Evolutionary conservation across 2,797 vertebrate genomes (phyloP), one percentile per base, ranked within the genome.

Genomic region (Lates japonicus): DNA sequence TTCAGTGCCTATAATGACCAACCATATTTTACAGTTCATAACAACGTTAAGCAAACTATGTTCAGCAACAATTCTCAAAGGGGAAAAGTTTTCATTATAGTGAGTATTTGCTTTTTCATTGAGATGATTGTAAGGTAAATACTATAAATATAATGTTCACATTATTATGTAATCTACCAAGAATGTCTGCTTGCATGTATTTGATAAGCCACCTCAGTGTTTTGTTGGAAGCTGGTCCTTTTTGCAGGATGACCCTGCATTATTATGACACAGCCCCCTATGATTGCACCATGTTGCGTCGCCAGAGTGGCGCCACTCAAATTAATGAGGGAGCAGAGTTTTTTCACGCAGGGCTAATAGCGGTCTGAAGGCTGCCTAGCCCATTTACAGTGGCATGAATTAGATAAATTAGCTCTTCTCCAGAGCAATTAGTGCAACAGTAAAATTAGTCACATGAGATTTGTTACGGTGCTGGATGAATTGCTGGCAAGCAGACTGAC

Each of bases 1-100:
- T 95, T 96, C 86, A 97, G 92, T 49, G 98, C 97, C 98, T 99
- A 69, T 1, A 16, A 19, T 16, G 9, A 75, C 10, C 3, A 52
- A n/a, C 1, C 19, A 62, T 57, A 51, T 71, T 49, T 61, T 66
- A 14, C 13, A 31, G 22, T 74, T 62, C 20, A 71, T 37, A 52
- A 46, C 20, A 67, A 71, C 58, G 6, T 35, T 48, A 35, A 13
- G 14, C n/a, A 22, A 49, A 55, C 31, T 13, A 49, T 35, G 44
- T 67, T 10, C 4, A 31, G 49, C 4, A 17, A 52, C 20, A 63
- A 20, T 33, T 7, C 52, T 33, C 5, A 60, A 74, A 64, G 51
- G 7, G 7, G 25, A 29, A 20, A 25, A 19, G 10, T 29, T 14
- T 16, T 31, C 22, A 41, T 11, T 4, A 13, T 10, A 25, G 12